A percentile compares a stretch with the other conserved stretches of the same genome.
These are phyloP conservation scores for Mimumesa dahlbomi DNA, from an alignment of 2,888 invertebrate species.

Conservation along the genomic window DNA sequence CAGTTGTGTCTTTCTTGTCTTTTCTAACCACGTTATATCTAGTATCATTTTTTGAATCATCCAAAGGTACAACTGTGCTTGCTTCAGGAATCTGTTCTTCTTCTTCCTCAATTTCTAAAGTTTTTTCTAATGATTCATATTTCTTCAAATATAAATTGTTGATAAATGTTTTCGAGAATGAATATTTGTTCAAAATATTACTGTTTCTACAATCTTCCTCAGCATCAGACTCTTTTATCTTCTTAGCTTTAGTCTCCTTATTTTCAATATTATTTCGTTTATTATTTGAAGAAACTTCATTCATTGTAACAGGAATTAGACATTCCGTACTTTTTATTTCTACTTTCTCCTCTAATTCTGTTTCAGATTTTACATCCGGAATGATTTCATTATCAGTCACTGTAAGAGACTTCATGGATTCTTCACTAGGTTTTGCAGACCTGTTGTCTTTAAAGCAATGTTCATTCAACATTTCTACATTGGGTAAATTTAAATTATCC, in stretches of 20 bases:
- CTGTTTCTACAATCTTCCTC: neutral
- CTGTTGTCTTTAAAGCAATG: neutral
- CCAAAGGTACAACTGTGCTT: neutral
- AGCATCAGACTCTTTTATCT: neutral
- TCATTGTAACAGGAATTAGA: neutral
- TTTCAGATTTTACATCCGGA: neutral
- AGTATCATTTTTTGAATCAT: conserved; percentile 6
- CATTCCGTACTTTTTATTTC: neutral
- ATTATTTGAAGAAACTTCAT: too few relatives aligned
- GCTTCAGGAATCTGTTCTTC: neutral
- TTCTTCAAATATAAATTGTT: conserved; percentile 35
- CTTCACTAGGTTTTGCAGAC: neutral
- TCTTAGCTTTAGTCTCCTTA: neutral
- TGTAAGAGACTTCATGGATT: neutral
- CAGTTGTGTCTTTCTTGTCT: conserved; percentile 4
- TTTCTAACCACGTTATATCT: conserved; percentile 33
- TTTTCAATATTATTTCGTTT: too few relatives aligned
- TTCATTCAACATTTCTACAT: neutral
- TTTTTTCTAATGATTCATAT: conserved; percentile 8
- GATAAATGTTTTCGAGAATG: conserved; percentile 32
- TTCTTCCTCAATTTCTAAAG: conserved; percentile 2
- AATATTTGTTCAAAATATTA: conserved; percentile 22
- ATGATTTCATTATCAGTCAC: neutral
- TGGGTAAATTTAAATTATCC: neutral
- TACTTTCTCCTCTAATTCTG: neutral